Evolutionary conservation across 2,888 invertebrate species (phyloP).

Genomic region (Resseliella maxima): DNA sequence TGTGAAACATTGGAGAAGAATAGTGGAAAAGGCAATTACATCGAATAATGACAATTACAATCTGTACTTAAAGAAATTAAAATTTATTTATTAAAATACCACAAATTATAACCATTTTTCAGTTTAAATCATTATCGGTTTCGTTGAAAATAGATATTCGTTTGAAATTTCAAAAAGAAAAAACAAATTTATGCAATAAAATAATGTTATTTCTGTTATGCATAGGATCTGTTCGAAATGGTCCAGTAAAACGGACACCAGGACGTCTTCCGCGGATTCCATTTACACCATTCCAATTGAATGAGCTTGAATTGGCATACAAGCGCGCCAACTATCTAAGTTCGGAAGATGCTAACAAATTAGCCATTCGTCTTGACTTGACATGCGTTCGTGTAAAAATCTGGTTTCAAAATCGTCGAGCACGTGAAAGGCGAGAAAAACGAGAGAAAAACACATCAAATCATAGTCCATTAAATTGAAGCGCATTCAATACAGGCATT

Average conservation of each 20-base stretch:
- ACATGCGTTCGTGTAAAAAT: slow-evolving; percentile 78
- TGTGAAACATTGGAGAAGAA: too few species aligned
- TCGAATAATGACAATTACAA: too few species aligned
- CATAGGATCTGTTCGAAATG: slow-evolving; percentile 64
- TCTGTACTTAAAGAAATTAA: too few species aligned
- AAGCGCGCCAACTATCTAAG: slow-evolving; percentile 74
- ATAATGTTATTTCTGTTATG: not conserved
- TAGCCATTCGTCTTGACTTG: slow-evolving; percentile 72
- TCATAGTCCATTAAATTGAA: too few species aligned
- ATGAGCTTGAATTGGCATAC: slow-evolving; percentile 75
- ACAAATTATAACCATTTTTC: too few species aligned
- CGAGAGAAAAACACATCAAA: slow-evolving; percentile 62
- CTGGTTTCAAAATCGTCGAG: slow-evolving; percentile 86
- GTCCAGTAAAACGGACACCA: slow-evolving; percentile 70
- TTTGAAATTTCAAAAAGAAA: too few species aligned
- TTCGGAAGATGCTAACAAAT: slow-evolving; percentile 73
- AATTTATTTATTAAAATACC: too few species aligned
- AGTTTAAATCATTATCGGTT: too few species aligned
- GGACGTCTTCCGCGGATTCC: slow-evolving; percentile 77
- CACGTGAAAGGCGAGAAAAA: slow-evolving; percentile 78
- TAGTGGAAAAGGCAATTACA: too few species aligned
- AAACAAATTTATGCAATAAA: too few species aligned
- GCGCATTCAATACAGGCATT: too few species aligned
- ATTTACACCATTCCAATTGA: slow-evolving; percentile 75
- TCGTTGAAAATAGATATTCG: too few species aligned